Base-by-base conservation (phyloP, 2,888 invertebrate species). In the Hololepta plana region DNA sequence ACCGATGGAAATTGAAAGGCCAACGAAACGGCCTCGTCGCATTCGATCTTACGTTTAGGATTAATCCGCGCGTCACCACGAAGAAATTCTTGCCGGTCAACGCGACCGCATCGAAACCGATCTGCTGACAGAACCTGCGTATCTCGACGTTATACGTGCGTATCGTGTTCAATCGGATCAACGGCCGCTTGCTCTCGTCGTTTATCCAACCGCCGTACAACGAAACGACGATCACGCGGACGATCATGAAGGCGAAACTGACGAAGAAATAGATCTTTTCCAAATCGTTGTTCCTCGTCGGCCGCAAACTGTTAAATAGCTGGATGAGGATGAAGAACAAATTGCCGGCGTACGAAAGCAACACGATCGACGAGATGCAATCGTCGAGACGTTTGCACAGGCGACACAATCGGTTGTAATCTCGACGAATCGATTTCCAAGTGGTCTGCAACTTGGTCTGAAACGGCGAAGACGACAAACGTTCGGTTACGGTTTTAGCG, bases 261-360 rank as follows among this genome's bases (percentile, higher is more conserved):
- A 62, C 70, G 23, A 67, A 50, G 35, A 72, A 72, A 45, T 72
- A 72, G 1, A 60, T 36, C 0, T 62, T 60, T 23, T 64, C 60
- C 33, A 65, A 53, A n/a, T n/a, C n/a, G n/a, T n/a, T n/a, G n/a
- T n/a, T n/a, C n/a, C n/a, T n/a, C n/a, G n/a, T n/a, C n/a, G n/a
- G n/a, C 40, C 62, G 59, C 46, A 74, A 57, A 13, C 68, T 71
- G 39, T 69, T 59, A 40, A 72, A 76, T 5, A 77, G 55, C 41
- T 75, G 72, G 25, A 73, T 57, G 30, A 77, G 70, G 36, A 77
- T 71, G 41, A 74, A 75, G 46, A 71, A 76, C 24, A 79, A 57
- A 46, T 79, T 75, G 33, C 66, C 71, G 8, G 65, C 54, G 37
- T 72, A 75, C 0, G 75, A 72, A 2, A 77, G 43, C 1, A 79